Base-by-base conservation (phyloP, 2,888 invertebrate genomes). In the Clusia tigrina region DNA sequence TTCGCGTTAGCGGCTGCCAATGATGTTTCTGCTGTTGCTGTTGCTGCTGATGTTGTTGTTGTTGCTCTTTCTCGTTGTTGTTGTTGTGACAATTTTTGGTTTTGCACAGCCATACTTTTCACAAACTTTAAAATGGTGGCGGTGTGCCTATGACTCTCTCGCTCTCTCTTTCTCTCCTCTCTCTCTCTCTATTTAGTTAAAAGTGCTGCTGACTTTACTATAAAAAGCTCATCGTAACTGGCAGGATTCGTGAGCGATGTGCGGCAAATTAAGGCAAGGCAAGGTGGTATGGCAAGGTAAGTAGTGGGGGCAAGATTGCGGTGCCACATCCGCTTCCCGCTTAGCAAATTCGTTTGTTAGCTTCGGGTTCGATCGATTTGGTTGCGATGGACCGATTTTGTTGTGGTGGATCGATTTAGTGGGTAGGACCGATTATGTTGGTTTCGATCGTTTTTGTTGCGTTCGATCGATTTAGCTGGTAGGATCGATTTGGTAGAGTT, bases 101-200 rank as follows among this genome's bases (percentile, higher is more conserved):
- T 71, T 70, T 71, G 71, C 62, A 67, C 69, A 68, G 70, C 69
- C 71, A 71, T 73, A 63, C 62, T 69, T 18, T 63, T 66, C 62
- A 65, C 66, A 57, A 71, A 71, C 66, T 71, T 71, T 24, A 69
- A 67, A 69, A 71, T 70, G 56, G 66, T 70, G 58, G 37, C 25
- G 38, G 54, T 37, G 51, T 71, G 53, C 48, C 52, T 23, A 24
- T 24, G n/a, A 48, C 17, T 15, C 32, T n/a, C 26, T 54, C 24
- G 37, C 38, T 38, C 23, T 32, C 26, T 10, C 26, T 15, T 3
- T 15, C 23, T 38, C 20, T 26, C 9, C 20, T 5, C n/a, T 42
- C n/a, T 42, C 42, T n/a, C 10, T 42, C 42, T 5, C 6, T 9
- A 32, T 12, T n/a, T n/a, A n/a, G n/a, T n/a, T n/a, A n/a, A n/a